Conservation (phyloP, 35 echinoderm and acorn worm genomes). For the Anneissia japonica region DNA sequence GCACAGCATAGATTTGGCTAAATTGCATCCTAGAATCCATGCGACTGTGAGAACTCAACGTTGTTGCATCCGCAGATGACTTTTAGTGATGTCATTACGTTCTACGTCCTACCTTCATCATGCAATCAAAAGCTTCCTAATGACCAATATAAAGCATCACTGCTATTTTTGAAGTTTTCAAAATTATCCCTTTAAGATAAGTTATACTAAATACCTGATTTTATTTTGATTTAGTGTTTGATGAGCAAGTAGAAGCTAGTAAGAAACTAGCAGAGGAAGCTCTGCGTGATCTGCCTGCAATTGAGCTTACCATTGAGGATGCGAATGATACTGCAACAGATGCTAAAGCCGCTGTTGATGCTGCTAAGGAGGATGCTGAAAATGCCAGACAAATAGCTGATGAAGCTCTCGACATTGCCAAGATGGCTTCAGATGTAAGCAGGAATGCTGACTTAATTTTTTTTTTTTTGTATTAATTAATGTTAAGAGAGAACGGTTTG, state of each 20-base stretch:
- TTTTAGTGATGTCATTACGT: neutral
- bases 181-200: neutral
- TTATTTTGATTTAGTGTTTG: slow-evolving; percentile 50
- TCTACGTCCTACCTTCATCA: neutral
- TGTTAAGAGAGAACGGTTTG: no score
- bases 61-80: neutral
- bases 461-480: no score
- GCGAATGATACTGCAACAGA: slow-evolving; percentile 64
- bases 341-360: slow-evolving; percentile 61
- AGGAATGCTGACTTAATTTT: no score
- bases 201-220: neutral
- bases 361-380: slow-evolving; percentile 72
- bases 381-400: slow-evolving; percentile 59
- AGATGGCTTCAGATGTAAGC: slow-evolving; percentile 63
- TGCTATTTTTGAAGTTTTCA: neutral
- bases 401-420: slow-evolving; percentile 63
- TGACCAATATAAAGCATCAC: neutral
- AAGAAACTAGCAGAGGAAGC: slow-evolving; percentile 45
- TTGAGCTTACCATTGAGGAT: slow-evolving; percentile 52
- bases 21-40: no score
- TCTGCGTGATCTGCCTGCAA: slow-evolving; percentile 41
- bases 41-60: neutral
- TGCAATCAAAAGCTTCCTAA: neutral
- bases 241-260: slow-evolving; percentile 71
- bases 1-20: no score